Evolutionary conservation across 2,888 invertebrate genomes (phyloP).

Genomic region (Stomorhina lunata): DNA sequence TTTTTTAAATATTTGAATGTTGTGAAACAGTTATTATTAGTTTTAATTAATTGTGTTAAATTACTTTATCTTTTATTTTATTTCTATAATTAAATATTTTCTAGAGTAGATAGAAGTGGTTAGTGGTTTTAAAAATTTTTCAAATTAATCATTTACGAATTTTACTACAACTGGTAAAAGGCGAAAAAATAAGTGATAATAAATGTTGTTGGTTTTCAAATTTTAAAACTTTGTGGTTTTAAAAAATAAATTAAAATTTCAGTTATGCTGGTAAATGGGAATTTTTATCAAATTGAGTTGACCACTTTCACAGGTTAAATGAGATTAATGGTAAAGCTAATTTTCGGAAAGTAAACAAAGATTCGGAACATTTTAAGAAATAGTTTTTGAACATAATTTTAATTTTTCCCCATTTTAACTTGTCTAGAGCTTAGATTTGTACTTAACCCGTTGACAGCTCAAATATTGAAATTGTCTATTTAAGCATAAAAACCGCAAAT

Average conservation of each 20-base stretch:
- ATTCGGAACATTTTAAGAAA: background rate
- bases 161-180: background rate
- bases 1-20: background rate
- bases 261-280: background rate
- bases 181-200: background rate
- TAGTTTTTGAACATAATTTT: background rate
- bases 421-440: background rate
- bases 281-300: background rate
- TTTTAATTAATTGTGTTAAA: conserved; percentile 20
- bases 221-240: background rate
- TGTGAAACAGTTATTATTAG: background rate
- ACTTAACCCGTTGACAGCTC: too few relatives aligned
- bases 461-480: too few relatives aligned
- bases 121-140: background rate
- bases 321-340: background rate
- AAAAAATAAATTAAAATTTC: background rate
- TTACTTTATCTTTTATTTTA: background rate
- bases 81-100: background rate
- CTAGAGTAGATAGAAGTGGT: background rate
- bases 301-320: background rate
- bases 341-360: background rate
- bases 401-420: background rate
- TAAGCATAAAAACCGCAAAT: background rate
- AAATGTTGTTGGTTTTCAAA: too few relatives aligned
- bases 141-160: background rate